Conservation (phyloP, 2,113 vertebrate species). For the Psammodynastes pulverulentus region DNA sequence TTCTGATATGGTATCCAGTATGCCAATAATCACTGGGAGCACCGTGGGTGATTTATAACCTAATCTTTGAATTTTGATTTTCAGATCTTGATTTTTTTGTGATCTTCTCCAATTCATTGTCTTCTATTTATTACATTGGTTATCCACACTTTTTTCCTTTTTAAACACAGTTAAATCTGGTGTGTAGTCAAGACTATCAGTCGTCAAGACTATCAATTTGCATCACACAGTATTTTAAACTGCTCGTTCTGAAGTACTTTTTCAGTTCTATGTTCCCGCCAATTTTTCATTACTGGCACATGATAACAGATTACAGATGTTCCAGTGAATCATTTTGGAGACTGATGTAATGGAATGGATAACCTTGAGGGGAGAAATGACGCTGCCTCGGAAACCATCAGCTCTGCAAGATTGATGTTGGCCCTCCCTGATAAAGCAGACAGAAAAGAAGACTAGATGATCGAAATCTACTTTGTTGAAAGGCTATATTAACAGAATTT, state of each 20-base stretch:
- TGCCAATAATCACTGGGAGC: neutral
- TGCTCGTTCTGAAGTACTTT: neutral
- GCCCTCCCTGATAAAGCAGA: neutral
- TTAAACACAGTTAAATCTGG: neutral
- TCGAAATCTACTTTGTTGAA: neutral
- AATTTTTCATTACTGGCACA: neutral
- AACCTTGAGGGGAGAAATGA: neutral
- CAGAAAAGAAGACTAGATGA: neutral
- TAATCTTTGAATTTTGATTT: neutral
- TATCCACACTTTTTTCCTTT: neutral
- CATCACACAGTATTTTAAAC: neutral
- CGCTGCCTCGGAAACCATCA: neutral
- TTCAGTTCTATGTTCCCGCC: neutral
- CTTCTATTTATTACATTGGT: neutral
- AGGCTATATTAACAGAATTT: neutral
- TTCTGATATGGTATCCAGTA: neutral
- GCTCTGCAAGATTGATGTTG: neutral
- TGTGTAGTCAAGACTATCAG: neutral
- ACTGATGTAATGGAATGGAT: neutral
- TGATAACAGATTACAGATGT: neutral
- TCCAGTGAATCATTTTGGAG: neutral
- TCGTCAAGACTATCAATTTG: neutral
- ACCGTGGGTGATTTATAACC: neutral
- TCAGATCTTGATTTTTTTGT: neutral
- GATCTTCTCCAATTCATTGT: neutral